Percentiles rank a stretch among this genome's conserved stretches.
Conservation (phyloP, 2,797 vertebrate species). For the Miichthys miiuy region DNA sequence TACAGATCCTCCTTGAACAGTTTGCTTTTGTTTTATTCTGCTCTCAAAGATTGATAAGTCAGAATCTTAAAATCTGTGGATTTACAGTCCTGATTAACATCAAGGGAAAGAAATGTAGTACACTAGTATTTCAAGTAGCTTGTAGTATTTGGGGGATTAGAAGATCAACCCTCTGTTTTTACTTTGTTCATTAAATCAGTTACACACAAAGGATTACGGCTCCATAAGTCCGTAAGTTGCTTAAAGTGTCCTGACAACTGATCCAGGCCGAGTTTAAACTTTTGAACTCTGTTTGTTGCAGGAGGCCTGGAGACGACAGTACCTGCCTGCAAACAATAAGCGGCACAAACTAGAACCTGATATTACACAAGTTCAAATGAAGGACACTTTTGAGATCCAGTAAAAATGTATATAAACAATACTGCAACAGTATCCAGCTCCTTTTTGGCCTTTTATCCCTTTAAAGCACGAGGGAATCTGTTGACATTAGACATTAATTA, state of each 20-base stretch:
- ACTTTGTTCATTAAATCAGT: slow-evolving; percentile 82
- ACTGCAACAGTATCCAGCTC: neutral
- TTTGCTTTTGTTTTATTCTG: slow-evolving; percentile 67
- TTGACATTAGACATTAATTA: neutral
- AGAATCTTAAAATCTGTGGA: slow-evolving; percentile 58
- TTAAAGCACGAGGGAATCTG: neutral
- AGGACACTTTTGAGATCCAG: neutral
- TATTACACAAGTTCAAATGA: neutral
- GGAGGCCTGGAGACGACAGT: slow-evolving; percentile 29
- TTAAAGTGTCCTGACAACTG: slow-evolving; percentile 65
- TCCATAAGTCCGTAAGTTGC: slow-evolving; percentile 68
- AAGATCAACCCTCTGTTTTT: slow-evolving; percentile 74
- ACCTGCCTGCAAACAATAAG: slow-evolving; percentile 17
- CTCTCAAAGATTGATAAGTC: slow-evolving; percentile 57
- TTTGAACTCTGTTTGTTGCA: slow-evolving; percentile 65
- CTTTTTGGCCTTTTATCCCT: neutral
- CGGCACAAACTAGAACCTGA: neutral
- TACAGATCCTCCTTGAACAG: slow-evolving; percentile 59
- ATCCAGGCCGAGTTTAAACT: slow-evolving; percentile 68
- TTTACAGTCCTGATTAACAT: slow-evolving; percentile 69
- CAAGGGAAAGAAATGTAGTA: slow-evolving; percentile 55
- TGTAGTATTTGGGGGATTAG: slow-evolving; percentile 63
- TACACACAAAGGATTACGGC: slow-evolving; percentile 78
- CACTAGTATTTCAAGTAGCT: slow-evolving; percentile 66
- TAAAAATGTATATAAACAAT: neutral